phyloP scores from a whole-genome alignment of 2,888 invertebrate species.

The Tenthredo amoena region DNA sequence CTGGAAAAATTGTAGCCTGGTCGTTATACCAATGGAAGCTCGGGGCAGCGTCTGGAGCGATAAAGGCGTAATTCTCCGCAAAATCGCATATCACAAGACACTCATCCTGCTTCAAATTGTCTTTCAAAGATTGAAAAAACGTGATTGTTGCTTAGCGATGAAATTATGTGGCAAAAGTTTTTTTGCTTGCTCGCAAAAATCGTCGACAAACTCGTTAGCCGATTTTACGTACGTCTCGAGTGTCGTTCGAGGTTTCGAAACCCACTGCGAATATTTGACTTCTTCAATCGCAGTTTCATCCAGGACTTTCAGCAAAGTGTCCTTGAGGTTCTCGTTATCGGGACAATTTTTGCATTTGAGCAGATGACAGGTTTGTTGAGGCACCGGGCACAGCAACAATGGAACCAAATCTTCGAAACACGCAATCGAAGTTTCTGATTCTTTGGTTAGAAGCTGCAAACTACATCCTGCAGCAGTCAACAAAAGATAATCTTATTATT shows the following conservation, averaged over 20 bases:
- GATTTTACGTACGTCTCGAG: constrained; percentile 7
- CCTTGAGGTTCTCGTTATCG: background rate
- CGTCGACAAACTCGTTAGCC: constrained; percentile 4
- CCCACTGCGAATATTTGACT: constrained; percentile 18
- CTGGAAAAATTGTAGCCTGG: constrained; percentile 47
- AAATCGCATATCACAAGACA: constrained; percentile 6
- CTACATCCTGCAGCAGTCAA: background rate
- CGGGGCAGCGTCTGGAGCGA: constrained; percentile 59
- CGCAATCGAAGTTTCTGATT: background rate
- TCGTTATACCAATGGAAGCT: constrained; percentile 61
- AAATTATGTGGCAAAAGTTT: constrained; percentile 14
- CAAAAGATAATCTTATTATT: background rate
- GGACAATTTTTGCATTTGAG: constrained; percentile 9
- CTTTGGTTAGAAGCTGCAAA: background rate
- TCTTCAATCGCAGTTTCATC: constrained; percentile 3
- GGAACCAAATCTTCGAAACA: background rate
- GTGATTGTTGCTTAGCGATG: constrained; percentile 19
- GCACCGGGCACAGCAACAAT: constrained; percentile 10
- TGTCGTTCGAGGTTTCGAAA: constrained; percentile 23
- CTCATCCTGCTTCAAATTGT: background rate
- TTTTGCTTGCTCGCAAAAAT: background rate
- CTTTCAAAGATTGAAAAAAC: background rate
- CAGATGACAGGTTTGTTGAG: background rate
- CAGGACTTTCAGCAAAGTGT: background rate
- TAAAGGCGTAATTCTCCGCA: constrained; percentile 52